phyloP scores from a whole-genome alignment of 2,113 vertebrate species.

The Atlantisia rogersi region DNA sequence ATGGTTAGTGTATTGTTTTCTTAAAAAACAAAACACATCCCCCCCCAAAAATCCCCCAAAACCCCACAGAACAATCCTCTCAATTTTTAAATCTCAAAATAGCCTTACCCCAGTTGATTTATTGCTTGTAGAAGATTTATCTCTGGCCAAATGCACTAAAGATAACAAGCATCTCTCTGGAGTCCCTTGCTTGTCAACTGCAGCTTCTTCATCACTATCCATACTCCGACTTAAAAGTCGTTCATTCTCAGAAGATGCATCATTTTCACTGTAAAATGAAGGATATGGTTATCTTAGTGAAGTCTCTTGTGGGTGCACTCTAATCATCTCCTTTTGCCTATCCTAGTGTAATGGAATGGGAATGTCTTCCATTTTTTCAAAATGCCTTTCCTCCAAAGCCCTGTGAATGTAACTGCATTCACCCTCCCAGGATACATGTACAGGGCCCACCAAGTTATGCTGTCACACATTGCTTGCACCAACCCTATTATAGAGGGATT shows the following conservation, averaged over 20 bases:
- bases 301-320: background rate
- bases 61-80: background rate
- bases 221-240: slow-evolving; percentile 94
- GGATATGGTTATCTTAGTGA: background rate
- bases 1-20: background rate
- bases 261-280: slow-evolving; percentile 87
- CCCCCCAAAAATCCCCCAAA: no score
- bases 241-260: slow-evolving; percentile 97
- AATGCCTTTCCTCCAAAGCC: background rate
- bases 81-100: background rate
- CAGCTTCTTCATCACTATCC: slow-evolving; percentile 95
- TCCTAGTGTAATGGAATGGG: background rate
- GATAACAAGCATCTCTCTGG: slow-evolving; percentile 92
- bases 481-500: background rate
- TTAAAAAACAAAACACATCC: background rate
- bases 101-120: slow-evolving; percentile 89
- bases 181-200: slow-evolving; percentile 88
- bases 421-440: background rate
- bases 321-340: background rate
- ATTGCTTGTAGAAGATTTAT: slow-evolving; percentile 82
- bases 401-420: background rate
- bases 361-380: background rate
- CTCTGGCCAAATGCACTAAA: slow-evolving; percentile 88
- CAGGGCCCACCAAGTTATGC: background rate
- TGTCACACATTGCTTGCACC: background rate